Base-by-base conservation (phyloP, 2,888 invertebrate genomes). In the Hyposoter dolosus region DNA sequence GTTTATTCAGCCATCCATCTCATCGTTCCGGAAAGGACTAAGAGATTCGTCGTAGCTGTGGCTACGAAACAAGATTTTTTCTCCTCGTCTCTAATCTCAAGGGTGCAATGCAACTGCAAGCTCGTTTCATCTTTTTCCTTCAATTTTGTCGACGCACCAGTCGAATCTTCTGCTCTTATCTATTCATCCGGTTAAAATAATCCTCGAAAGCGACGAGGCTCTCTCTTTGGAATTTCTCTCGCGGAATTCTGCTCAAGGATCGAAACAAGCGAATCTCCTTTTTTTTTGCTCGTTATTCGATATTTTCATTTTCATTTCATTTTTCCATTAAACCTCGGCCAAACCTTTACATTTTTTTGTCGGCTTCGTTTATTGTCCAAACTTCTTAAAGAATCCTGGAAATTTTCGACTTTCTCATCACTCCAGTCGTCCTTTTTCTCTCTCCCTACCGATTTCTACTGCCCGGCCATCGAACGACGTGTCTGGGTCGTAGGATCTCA, bases 281-380 rank as follows among this genome's bases (percentile, higher is more conserved):
- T 66, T 40, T 53, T 69, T 15, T 45, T 15, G 15, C 23, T 15
- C 9, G n/a, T n/a, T 32, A 50, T 71, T 40, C 15, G 7, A n/a
- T 28, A 28, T 35, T 43, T 23, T 60, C 6, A 53, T 40, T 50
- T 53, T 32, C 3, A 19, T 10, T 28, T 6, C 17, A 47, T 47
- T 71, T 71, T 68, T 35, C 23, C 23, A 50, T 50, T 35, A 17
- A 47, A 53, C 15, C 28, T 88, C 88, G 83, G 90, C 5, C 87
- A 82, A 82, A 88, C 84, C 81, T 88, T 87, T 82, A 88, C 63
- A 56, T 85, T 83, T 82, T 86, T 83, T 50, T 69, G 60, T 71
- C 66, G 19, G 15, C 40, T 81, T 72, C 68, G 32, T 45, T 53
- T n/a, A n/a, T n/a, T 45, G 19, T 60, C 19, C 47, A 69, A 77